Conservation (phyloP, 2,113 vertebrate genomes). For the Motacilla alba region DNA sequence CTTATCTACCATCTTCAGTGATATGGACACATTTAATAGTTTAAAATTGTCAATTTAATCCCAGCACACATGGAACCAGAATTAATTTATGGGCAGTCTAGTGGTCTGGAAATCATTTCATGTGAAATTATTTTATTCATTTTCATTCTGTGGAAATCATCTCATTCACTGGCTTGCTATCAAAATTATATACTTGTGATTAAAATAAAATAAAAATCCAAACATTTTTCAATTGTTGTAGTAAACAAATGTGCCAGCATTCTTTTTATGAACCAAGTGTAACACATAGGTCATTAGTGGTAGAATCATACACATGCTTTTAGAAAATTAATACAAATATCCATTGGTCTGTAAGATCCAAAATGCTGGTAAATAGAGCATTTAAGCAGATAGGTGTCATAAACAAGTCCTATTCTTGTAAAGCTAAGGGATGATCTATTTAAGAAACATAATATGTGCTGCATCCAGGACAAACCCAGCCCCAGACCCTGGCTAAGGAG, state of each 20-base stretch:
- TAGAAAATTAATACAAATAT: not conserved
- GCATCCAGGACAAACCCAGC: not conserved
- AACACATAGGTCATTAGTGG: not conserved
- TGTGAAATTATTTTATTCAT: not conserved
- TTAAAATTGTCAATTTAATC: not conserved
- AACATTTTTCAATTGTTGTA: not conserved
- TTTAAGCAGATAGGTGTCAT: not conserved
- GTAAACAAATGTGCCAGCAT: not conserved
- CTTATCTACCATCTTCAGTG: not conserved
- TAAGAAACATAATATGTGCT: not conserved
- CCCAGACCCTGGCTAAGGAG: not conserved
- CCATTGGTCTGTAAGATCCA: not conserved
- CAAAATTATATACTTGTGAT: not conserved
- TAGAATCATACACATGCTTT: not conserved
- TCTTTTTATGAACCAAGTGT: not conserved
- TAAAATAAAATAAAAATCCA: not conserved
- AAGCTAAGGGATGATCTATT: not conserved
- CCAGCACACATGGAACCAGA: not conserved
- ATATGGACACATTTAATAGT: not conserved
- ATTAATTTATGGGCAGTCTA: not conserved
- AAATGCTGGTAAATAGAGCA: accelerated
- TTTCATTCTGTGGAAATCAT: not conserved
- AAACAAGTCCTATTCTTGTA: not conserved
- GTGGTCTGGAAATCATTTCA: not conserved
- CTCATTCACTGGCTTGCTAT: not conserved